Evolutionary conservation across 2,113 vertebrate species (phyloP).

Genomic region (Alces alces): DNA sequence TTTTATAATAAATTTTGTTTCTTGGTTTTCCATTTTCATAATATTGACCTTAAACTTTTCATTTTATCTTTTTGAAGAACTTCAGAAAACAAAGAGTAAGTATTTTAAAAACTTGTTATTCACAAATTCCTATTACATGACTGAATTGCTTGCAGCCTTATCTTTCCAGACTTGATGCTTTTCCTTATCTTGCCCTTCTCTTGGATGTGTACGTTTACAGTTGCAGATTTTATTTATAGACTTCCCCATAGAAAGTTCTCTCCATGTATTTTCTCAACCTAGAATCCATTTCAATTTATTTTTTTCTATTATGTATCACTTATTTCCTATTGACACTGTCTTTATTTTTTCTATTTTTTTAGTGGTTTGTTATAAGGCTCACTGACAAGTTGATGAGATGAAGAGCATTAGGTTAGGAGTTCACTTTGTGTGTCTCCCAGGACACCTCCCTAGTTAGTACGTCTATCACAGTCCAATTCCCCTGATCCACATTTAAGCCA

Average conservation of each 20-base stretch:
- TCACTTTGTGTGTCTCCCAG: too few relatives aligned
- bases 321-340: not conserved
- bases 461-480: too few relatives aligned
- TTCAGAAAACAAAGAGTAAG: too few relatives aligned
- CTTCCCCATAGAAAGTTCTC: not conserved
- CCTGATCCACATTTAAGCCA: too few relatives aligned
- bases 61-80: too few relatives aligned
- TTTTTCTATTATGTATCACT: not conserved
- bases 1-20: too few relatives aligned
- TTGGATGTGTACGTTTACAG: not conserved
- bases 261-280: not conserved
- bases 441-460: too few relatives aligned
- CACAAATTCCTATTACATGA: too few relatives aligned
- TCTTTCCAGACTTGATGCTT: not conserved
- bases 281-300: not conserved
- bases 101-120: too few relatives aligned
- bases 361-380: rapidly evolving
- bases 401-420: not conserved
- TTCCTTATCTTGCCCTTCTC: not conserved
- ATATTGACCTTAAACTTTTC: too few relatives aligned
- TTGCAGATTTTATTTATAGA: not conserved
- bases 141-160: rapidly evolving
- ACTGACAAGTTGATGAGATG: not conserved
- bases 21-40: too few relatives aligned
- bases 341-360: not conserved